These are phyloP conservation scores for Chelonus formosanus DNA, from an alignment of 2,888 invertebrate genomes.

Conservation along the genomic window DNA sequence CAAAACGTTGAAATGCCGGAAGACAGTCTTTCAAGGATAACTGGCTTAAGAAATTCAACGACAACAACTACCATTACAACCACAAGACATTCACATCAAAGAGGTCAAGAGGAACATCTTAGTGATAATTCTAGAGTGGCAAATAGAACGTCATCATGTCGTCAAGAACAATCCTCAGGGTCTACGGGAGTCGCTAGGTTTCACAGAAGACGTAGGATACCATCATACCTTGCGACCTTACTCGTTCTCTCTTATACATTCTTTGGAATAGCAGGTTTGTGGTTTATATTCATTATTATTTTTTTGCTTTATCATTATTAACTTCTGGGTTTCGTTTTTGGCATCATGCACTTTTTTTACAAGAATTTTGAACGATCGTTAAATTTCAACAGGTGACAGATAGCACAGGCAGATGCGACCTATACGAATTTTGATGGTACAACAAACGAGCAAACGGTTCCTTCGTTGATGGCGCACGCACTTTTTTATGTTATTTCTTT, in stretches of 20 bases:
- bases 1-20: background rate
- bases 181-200: slow-evolving; percentile 30
- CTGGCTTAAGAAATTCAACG: slow-evolving; percentile 16
- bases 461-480: slow-evolving; percentile 32
- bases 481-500: slow-evolving; percentile 22
- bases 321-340: slow-evolving; percentile 14
- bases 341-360: slow-evolving; percentile 18
- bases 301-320: slow-evolving; percentile 14
- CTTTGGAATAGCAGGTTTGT: slow-evolving; percentile 62
- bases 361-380: slow-evolving; percentile 51
- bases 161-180: slow-evolving; percentile 12
- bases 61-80: background rate
- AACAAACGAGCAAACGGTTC: slow-evolving; percentile 34
- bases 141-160: slow-evolving; percentile 23
- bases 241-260: slow-evolving; percentile 62
- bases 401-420: slow-evolving; percentile 54
- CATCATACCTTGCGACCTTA: slow-evolving; percentile 62
- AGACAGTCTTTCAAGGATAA: slow-evolving; percentile 23
- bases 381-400: slow-evolving; percentile 64
- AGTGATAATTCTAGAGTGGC: slow-evolving; percentile 30
- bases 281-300: slow-evolving; percentile 19
- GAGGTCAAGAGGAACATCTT: slow-evolving; percentile 14
- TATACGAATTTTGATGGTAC: slow-evolving; percentile 42
- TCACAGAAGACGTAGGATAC: slow-evolving; percentile 55
- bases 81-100: background rate